Conservation (phyloP, 2,797 vertebrate genomes). For the Cetoscarus ocellatus region DNA sequence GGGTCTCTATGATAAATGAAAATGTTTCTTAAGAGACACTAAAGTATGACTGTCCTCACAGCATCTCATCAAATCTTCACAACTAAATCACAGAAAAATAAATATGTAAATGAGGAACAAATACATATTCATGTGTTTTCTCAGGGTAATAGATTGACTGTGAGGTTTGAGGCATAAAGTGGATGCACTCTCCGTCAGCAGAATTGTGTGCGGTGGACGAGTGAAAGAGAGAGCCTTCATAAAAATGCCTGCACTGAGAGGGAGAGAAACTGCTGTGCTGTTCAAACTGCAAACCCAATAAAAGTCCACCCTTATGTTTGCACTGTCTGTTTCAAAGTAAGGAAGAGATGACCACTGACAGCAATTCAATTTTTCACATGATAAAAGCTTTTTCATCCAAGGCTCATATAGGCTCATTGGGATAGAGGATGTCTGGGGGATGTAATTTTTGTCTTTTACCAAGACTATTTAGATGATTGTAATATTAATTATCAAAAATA, state of each 20-base stretch:
- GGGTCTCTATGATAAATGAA: background rate
- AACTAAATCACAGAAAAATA: conserved; percentile 2
- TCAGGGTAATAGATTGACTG: conserved; percentile 23
- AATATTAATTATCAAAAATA: no score
- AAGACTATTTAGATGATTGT: no score
- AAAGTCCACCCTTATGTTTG: conserved; percentile 41
- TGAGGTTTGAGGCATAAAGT: conserved; percentile 47
- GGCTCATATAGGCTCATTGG: no score
- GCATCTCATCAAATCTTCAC: background rate
- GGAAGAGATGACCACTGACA: background rate
- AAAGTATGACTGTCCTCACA: background rate
- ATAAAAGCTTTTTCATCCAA: background rate
- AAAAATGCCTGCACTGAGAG: conserved; percentile 47
- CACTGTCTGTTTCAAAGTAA: conserved; percentile 38
- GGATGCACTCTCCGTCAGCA: conserved; percentile 62
- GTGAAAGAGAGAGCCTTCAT: conserved; percentile 41
- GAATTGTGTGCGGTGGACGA: conserved; percentile 35
- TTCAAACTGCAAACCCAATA: conserved; percentile 51
- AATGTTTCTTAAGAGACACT: background rate
- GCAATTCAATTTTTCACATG: background rate
- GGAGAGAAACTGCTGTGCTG: conserved; percentile 67
- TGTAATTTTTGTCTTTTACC: no score
- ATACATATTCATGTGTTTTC: conserved; percentile 27
- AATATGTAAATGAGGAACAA: conserved; percentile 9
- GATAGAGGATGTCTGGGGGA: no score